Evolutionary conservation across 1,140 invertebrate genomes (phyloP).

Genomic region (Magallana angulata): DNA sequence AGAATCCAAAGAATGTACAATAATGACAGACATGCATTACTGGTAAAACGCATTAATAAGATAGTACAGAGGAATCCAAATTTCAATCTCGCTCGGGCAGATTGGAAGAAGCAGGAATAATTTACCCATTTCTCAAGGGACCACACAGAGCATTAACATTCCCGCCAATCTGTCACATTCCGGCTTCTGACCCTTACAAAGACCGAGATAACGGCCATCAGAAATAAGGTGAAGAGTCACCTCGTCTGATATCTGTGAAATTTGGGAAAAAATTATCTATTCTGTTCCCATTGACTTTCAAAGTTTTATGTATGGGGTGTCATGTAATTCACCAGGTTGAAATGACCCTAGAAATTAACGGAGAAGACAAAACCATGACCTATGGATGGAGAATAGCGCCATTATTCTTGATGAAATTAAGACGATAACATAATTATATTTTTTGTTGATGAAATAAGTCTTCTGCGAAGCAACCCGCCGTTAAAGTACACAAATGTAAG

Average conservation of each 20-base stretch:
- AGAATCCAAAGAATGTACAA: no score
- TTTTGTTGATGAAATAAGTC: no score
- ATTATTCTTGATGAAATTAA: no score
- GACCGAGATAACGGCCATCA: not conserved
- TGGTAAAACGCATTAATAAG: not conserved
- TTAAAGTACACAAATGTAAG: no score
- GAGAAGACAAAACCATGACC: no score
- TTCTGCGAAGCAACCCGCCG: no score
- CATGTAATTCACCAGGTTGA: not conserved
- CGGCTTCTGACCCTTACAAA: not conserved
- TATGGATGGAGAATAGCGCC: no score
- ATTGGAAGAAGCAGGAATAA: not conserved
- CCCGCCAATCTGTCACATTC: constrained; percentile 7
- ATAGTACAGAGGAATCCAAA: not conserved
- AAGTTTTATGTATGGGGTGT: not conserved
- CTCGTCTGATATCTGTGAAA: not conserved
- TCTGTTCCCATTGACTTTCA: not conserved
- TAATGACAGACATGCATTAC: not conserved
- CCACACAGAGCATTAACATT: not conserved
- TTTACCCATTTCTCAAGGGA: not conserved
- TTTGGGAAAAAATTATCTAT: constrained; percentile 1
- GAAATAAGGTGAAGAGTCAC: not conserved
- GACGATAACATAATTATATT: no score
- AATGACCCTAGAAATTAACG: no score
- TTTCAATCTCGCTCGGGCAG: not conserved